Conservation (phyloP, 2,888 invertebrate genomes). For the Poecilus cupreus region DNA sequence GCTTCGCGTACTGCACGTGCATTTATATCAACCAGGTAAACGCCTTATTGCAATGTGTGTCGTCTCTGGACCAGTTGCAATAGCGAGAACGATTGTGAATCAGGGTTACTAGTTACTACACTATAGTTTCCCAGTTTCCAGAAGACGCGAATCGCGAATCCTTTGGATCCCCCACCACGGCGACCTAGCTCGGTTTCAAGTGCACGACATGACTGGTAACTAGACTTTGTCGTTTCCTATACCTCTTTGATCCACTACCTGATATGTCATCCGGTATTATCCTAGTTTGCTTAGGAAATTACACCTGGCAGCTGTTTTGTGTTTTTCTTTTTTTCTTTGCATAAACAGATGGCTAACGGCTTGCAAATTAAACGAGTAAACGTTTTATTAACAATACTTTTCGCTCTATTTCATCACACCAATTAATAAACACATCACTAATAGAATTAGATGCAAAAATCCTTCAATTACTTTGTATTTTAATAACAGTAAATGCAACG, state of each 20-base stretch:
- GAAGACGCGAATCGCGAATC: conserved; percentile 48
- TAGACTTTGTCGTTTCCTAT: conserved; percentile 34
- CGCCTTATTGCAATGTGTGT: conserved; percentile 56
- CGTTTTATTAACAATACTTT: conserved; percentile 34
- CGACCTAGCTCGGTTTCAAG: conserved; percentile 30
- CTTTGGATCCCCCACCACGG: conserved; percentile 27
- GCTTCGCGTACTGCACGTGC: conserved; percentile 48
- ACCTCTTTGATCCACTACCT: conserved; percentile 27
- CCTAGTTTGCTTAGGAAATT: conserved; percentile 56
- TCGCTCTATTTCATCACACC: conserved; percentile 47
- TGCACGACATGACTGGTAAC: conserved; percentile 11
- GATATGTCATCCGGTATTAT: conserved; percentile 55
- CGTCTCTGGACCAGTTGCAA: conserved; percentile 59
- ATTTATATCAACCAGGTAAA: conserved; percentile 56
- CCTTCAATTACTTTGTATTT: neutral
- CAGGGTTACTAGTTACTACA: conserved; percentile 56
- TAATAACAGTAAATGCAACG: conserved; percentile 20
- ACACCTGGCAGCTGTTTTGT: conserved; percentile 55
- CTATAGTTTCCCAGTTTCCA: conserved; percentile 56
- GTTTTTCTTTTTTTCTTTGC: conserved; percentile 37
- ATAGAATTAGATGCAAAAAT: conserved; percentile 19
- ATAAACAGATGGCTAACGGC: conserved; percentile 53
- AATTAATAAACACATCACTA: conserved; percentile 32
- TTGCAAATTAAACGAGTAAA: conserved; percentile 38
- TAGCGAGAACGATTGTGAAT: conserved; percentile 48